phyloP scores from a whole-genome alignment of 2,113 vertebrate species.

The Heterotilapia buettikoferi region DNA sequence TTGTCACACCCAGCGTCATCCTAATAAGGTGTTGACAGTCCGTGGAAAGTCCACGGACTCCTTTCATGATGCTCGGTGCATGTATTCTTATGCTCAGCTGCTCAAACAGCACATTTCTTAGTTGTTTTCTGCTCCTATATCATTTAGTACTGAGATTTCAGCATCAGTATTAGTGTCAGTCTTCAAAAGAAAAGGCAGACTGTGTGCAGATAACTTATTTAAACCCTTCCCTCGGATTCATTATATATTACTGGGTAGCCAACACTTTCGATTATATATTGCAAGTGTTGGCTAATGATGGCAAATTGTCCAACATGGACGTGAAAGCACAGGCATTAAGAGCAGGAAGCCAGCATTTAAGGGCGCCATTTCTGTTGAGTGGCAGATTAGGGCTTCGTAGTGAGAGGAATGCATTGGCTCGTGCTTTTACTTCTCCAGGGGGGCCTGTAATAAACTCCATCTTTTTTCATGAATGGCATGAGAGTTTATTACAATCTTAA shows the following conservation, averaged over 20 bases:
- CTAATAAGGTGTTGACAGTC: slow-evolving; percentile 10
- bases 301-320: not conserved
- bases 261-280: not conserved
- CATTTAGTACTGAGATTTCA: not conserved
- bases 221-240: not conserved
- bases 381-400: not conserved
- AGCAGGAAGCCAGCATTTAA: not conserved
- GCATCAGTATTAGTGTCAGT: not conserved
- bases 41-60: not conserved
- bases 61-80: not conserved
- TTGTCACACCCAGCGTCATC: not conserved
- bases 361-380: not conserved
- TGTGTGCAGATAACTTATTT: not conserved
- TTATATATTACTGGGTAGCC: not conserved
- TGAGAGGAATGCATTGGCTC: not conserved
- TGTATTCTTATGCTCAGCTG: not conserved
- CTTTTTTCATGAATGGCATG: not conserved
- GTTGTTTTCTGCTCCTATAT: not conserved
- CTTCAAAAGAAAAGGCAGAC: not conserved
- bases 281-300: not conserved
- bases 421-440: not conserved
- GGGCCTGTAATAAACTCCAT: not conserved
- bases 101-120: not conserved
- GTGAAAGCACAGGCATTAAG: not conserved
- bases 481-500: not conserved